Evolutionary conservation across 2,888 invertebrate genomes (phyloP).

Genomic region (Autographa pulchrina): DNA sequence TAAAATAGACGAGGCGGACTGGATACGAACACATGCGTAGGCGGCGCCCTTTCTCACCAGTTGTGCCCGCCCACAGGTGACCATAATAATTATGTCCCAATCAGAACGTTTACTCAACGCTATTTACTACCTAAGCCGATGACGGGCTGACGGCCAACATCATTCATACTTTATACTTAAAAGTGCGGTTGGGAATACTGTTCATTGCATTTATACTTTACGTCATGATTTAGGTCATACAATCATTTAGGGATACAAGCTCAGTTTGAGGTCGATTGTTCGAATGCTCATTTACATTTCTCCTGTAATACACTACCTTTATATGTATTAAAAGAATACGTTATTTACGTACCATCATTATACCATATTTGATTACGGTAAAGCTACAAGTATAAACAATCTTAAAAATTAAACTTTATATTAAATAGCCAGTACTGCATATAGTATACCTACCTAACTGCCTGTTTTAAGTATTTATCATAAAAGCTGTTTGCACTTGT

Average conservation of each 20-base stretch:
- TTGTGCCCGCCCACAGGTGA: constrained; percentile 76
- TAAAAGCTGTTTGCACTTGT: neutral
- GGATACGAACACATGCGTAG: constrained; percentile 74
- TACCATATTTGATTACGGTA: too few species aligned
- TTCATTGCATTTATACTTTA: constrained; percentile 29
- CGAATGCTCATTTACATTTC: neutral
- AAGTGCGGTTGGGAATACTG: constrained; percentile 39
- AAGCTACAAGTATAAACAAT: too few species aligned
- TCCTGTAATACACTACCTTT: neutral
- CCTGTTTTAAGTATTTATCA: neutral
- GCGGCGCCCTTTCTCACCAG: constrained; percentile 81
- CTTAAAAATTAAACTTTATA: too few species aligned
- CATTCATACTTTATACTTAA: constrained; percentile 57
- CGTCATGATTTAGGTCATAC: neutral
- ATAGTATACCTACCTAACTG: too few species aligned
- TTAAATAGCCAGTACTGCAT: too few species aligned
- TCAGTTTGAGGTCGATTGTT: neutral
- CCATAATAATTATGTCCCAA: constrained; percentile 61
- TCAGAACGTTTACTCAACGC: constrained; percentile 53
- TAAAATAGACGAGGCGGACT: constrained; percentile 57
- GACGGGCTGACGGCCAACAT: constrained; percentile 49
- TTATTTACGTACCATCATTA: too few species aligned
- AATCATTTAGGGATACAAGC: neutral
- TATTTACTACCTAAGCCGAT: constrained; percentile 50
- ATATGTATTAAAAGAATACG: too few species aligned